Evolutionary conservation across 1,140 invertebrate species (phyloP).

Genomic region (Triops cancriformis): DNA sequence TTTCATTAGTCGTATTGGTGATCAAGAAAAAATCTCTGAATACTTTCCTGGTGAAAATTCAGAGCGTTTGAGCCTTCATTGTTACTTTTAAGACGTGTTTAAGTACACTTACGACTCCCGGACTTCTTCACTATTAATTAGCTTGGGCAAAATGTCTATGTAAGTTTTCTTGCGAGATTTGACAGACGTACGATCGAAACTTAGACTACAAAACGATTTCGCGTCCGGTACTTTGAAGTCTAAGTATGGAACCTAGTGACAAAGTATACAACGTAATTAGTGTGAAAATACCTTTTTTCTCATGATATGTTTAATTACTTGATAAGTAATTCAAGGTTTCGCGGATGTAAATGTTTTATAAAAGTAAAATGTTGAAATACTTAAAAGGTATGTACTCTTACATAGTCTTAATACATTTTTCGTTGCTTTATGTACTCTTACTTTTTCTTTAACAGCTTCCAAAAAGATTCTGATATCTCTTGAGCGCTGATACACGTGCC

Average conservation of each 20-base stretch:
- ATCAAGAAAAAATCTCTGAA: background rate
- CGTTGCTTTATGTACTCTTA: too few relatives aligned
- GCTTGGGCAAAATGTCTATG: background rate
- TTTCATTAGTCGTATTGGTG: background rate
- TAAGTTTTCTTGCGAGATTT: background rate
- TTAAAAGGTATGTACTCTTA: too few relatives aligned
- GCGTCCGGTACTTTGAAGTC: background rate
- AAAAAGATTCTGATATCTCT: background rate
- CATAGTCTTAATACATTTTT: too few relatives aligned
- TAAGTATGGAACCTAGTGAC: background rate
- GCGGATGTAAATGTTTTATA: too few relatives aligned
- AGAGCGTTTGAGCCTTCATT: background rate
- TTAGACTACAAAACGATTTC: background rate
- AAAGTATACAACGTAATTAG: background rate
- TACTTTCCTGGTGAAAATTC: background rate
- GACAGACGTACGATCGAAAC: background rate
- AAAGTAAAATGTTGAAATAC: too few relatives aligned
- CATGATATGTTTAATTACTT: too few relatives aligned
- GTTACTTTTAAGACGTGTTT: background rate
- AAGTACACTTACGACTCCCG: background rate
- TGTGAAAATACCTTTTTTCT: too few relatives aligned
- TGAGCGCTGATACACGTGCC: background rate
- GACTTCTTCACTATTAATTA: background rate
- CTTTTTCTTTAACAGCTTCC: background rate
- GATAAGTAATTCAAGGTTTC: too few relatives aligned